Evolutionary conservation across 2,888 invertebrate genomes (phyloP).

Genomic region (Pammene fasciana): DNA sequence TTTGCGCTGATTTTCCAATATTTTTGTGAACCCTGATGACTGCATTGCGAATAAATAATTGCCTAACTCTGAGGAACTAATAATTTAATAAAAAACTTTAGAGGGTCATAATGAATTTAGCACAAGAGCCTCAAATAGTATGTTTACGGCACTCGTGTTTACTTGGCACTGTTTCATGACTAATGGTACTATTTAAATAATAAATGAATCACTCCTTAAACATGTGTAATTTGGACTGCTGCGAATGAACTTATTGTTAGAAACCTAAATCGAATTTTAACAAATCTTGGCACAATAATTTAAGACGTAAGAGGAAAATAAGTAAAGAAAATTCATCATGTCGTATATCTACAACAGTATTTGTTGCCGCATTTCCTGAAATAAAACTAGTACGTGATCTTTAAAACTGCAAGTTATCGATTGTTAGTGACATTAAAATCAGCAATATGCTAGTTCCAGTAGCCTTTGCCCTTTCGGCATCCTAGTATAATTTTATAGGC

Average conservation of each 20-base stretch:
- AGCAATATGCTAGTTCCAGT: slow-evolving; percentile 14
- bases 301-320: background rate
- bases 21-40: too few species aligned
- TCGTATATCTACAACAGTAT: background rate
- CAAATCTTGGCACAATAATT: background rate
- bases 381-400: slow-evolving; percentile 45
- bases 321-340: background rate
- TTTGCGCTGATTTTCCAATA: too few species aligned
- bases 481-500: slow-evolving; percentile 42
- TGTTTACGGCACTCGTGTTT: background rate
- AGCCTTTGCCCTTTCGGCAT: slow-evolving; percentile 37
- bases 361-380: background rate
- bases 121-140: background rate
- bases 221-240: background rate
- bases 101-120: too few species aligned
- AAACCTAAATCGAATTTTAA: background rate
- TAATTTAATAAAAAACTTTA: too few species aligned
- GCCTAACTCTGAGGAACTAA: too few species aligned
- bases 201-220: background rate
- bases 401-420: slow-evolving; percentile 30
- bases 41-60: too few species aligned
- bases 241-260: background rate
- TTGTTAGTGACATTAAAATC: background rate
- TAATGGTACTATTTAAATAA: background rate
- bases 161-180: slow-evolving; percentile 3